Evolutionary conservation across 2,113 vertebrate species (phyloP), one percentile per base, ranked within the genome.

Genomic region (Xiphophorus hellerii): DNA sequence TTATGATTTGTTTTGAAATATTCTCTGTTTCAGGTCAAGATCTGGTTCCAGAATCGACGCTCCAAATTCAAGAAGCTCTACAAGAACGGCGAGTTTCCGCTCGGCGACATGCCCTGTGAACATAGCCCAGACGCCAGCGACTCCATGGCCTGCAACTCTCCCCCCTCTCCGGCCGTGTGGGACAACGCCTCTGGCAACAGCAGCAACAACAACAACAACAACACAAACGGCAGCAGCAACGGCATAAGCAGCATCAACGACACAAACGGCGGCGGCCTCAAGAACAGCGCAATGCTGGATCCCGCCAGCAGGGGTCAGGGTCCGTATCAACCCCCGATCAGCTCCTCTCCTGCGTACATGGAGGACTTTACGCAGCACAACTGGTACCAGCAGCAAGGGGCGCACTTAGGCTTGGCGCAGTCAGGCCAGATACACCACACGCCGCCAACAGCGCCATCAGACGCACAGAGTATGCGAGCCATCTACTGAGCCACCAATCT

Each of bases 11-110:
- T n/a, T 66, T 27, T 73, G 58, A 71, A 1, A 2, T 62, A n/a
- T 4, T 66, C 10, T 62, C 62, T 22, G 12, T 51, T 74, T 33
- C 90, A 98, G 97, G 97, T 98, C 62, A 98, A 98, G 90, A 98
- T 98, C 64, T 98, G 97, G 96, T 98, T 98, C 92, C 97, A 98
- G 93, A 98, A 97, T 91, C 96, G 97, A n/a, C 94, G 97, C 63
- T 98, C 97, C 88, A 98, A 98, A 85, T 98, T 98, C 86, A 98
- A 98, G 94, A 98, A 97, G 87, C 95, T 98, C 28, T 97, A 97
- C 90, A 98, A 97, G 91, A 98, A 96, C 0, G 97, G 97, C 51
- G 97, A 98, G 86, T 96, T 96, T n/a, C 96, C 90, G 0, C 88
- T 93, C 0, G 96, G 97, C 31, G 97, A 79, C 33, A 95, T 96